phyloP scores from a whole-genome alignment of 2,888 invertebrate genomes.

The Petrolisthes manimaculis region DNA sequence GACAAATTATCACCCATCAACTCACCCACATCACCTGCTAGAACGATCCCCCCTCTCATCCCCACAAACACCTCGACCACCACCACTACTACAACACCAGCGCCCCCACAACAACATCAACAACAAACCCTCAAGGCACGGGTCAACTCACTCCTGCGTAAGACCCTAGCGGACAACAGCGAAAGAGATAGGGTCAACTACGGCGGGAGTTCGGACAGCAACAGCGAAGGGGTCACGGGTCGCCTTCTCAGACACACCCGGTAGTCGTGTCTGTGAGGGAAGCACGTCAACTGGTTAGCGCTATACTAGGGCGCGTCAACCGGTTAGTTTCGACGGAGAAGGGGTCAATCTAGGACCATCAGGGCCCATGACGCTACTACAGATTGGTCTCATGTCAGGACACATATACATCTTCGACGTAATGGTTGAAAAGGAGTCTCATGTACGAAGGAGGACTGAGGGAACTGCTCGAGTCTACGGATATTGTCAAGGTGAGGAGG shows the following conservation, averaged over 20 bases:
- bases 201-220: constrained; percentile 12
- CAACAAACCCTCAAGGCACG: constrained; percentile 88
- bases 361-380: constrained; percentile 86
- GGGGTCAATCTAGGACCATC: constrained; percentile 91
- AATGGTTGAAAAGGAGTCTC: constrained; percentile 85
- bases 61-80: constrained; percentile 25
- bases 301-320: constrained; percentile 68
- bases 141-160: constrained; percentile 88
- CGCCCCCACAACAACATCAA: constrained; percentile 68
- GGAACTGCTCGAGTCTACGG: constrained; percentile 82
- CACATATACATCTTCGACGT: constrained; percentile 90
- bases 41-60: constrained; percentile 35
- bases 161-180: constrained; percentile 89
- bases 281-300: constrained; percentile 77
- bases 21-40: constrained; percentile 35
- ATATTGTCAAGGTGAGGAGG: constrained; percentile 80
- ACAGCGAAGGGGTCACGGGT: constrained; percentile 51
- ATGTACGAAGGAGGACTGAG: constrained; percentile 83
- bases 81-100: constrained; percentile 76
- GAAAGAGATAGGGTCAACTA: constrained; percentile 73
- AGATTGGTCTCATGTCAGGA: constrained; percentile 81
- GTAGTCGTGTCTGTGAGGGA: constrained; percentile 85
- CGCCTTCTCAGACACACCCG: constrained; percentile 81
- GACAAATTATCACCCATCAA: constrained; percentile 24
- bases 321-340: constrained; percentile 91